Evolutionary conservation across 2,797 vertebrate genomes (phyloP), one percentile per base, ranked within the genome.

Genomic region (Knipowitschia caucasica): DNA sequence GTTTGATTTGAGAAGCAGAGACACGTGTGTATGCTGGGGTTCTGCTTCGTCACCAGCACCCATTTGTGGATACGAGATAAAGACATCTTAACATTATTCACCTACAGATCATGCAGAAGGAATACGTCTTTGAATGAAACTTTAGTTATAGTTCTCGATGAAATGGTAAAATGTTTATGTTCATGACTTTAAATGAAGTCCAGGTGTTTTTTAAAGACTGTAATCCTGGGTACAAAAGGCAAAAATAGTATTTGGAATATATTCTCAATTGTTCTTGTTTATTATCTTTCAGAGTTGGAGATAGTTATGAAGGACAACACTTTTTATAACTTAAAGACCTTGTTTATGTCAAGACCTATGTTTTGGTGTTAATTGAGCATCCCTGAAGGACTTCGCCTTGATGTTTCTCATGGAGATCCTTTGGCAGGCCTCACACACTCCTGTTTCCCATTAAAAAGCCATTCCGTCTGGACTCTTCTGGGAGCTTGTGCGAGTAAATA

Each of bases 361-460:
- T 75, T 72, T 67, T 75, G 75, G 81, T 80, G 66, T 88, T 86
- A 85, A 83, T 84, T 83, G 78, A 83, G 79, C 71, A 67, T 69
- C 77, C 78, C 67, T 69, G 30, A 66, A 75, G 73, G 72, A 84
- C 66, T 64, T 81, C 1, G 7, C 66, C 62, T 36, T 64, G 70
- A 80, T 61, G 64, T 84, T 88, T 88, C 85, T 87, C 76, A 78
- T 84, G 64, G 73, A 80, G 82, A 82, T 84, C 79, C 71, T 81
- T 78, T 85, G 86, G 84, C 83, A 79, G 76, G 80, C 78, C 78
- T 75, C 76, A 70, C 75, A 62, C 72, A 58, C 71, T 78, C 78
- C 84, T 88, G 85, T 80, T 88, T 86, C 82, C 82, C 83, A 90
- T 92, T 91, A 90, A 88, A 91, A 92, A 89, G 69, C 78, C 79